A percentile compares a stretch with the other conserved stretches of the same genome.
Conservation (phyloP, 1,140 invertebrate genomes). For the Battus philenor region DNA sequence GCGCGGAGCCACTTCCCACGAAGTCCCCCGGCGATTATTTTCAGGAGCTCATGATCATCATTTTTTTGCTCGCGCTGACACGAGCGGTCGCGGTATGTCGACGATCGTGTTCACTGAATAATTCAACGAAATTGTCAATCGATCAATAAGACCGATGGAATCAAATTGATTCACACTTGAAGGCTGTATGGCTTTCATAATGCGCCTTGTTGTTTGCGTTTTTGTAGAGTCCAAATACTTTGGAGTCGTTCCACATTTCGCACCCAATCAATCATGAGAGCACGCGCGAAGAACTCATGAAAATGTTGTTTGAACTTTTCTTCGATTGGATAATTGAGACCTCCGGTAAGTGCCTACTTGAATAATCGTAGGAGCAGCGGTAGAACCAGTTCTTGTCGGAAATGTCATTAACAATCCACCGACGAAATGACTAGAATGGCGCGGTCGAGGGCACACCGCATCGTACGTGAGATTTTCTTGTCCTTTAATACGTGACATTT, state of each 20-base stretch:
- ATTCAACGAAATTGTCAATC: conserved; percentile 70
- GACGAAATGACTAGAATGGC: conserved; percentile 5
- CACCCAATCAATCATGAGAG: conserved; percentile 50
- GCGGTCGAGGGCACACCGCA: background rate
- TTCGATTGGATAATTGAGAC: conserved; percentile 37
- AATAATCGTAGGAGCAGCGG: conserved; percentile 29
- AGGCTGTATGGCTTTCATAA: conserved; percentile 59
- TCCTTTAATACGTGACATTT: conserved; percentile 6
- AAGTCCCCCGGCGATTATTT: conserved; percentile 42
- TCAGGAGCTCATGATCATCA: conserved; percentile 32
- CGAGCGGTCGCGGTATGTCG: conserved; percentile 54
- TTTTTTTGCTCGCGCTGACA: conserved; percentile 50
- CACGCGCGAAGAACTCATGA: conserved; percentile 49
- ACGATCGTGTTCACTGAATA: conserved; percentile 69
- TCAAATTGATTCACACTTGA: conserved; percentile 72
- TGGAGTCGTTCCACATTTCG: conserved; percentile 55
- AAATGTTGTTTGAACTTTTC: conserved; percentile 45
- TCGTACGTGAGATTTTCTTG: conserved; percentile 2
- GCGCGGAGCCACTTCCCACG: conserved; percentile 52
- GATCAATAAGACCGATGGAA: conserved; percentile 72
- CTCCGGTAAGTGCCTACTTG: conserved; percentile 23
- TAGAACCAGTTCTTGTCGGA: conserved; percentile 41
- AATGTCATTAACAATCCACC: conserved; percentile 20
- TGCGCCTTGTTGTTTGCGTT: conserved; percentile 37
- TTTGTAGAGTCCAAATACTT: conserved; percentile 61